Base-by-base conservation (phyloP, 2,888 invertebrate genomes). In the Nowickia ferox region DNA sequence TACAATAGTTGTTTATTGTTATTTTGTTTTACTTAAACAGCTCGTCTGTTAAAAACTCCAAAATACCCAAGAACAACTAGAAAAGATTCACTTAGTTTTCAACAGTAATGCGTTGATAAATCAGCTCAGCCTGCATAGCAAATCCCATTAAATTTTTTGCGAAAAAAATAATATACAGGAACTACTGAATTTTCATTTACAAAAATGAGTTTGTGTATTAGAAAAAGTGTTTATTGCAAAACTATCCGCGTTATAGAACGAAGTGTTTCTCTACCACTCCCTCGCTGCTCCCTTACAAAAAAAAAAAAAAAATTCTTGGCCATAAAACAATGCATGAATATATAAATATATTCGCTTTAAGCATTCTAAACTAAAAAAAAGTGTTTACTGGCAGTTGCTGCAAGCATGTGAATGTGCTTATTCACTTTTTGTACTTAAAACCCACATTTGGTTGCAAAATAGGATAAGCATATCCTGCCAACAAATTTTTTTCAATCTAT, bases 91-190 rank as follows among this genome's bases (percentile, higher is more conserved):
- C 68, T 84, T 59, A 63, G 42, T 63, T 63, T 63, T 55, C 15
- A 19, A 84, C 68, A 71, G 46, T 84, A 84, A 85, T 78, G 86
- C 74, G 87, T 66, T 81, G 86, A 84, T 87, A 88, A 88, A 87
- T 80, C 84, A 78, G 84, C 79, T 83, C 66, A 86, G 80, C 74
- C 75, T 76, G 80, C 53, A 84, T 55, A 68, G 77, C 74, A 77
- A 86, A 87, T 80, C 81, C 76, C 81, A 87, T 86, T 84, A 83
- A 68, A 61, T 68, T 42, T n/a, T 61, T 68, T n/a, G 42, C 10
- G 46, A 75, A 19, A 42, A 65, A 66, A 1, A 53, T n/a, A n/a
- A 63, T 1, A 44, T 30, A 55, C 22, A 51, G 38, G 13, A 66
- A 44, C 10, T 42, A 48, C 53, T n/a, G 10, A 22, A 11, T 59